Conservation (phyloP, 2,113 vertebrate species). For the Chaetodon auriga region DNA sequence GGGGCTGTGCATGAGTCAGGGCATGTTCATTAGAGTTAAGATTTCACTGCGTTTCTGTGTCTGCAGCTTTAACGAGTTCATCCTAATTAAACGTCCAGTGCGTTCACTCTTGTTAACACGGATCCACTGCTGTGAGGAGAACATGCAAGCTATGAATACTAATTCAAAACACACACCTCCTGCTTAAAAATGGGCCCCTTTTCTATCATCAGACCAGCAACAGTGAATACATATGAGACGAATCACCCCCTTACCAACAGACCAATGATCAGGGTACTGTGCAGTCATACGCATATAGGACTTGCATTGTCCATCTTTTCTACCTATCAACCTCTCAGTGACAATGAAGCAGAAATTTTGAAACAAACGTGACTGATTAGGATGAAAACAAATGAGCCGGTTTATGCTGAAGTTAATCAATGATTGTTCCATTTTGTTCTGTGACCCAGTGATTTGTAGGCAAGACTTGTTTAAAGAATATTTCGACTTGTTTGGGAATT, state of each 20-base stretch:
- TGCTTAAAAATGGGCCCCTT: neutral
- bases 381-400: neutral
- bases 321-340: neutral
- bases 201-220: neutral
- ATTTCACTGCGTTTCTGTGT: slow-evolving; percentile 27
- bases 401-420: slow-evolving; percentile 3
- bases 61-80: slow-evolving; percentile 20
- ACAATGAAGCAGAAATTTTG: neutral
- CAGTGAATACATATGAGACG: neutral
- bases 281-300: neutral
- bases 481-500: neutral
- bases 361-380: slow-evolving; percentile 16
- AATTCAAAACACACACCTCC: slow-evolving; percentile 29
- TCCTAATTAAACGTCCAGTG: slow-evolving; percentile 48
- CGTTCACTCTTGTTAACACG: slow-evolving; percentile 58
- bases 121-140: slow-evolving; percentile 30
- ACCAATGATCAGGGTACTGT: neutral
- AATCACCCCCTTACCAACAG: slow-evolving; percentile 1
- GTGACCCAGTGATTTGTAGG: slow-evolving; percentile 20
- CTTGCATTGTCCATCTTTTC: neutral
- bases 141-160: slow-evolving; percentile 38
- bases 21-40: slow-evolving; percentile 26
- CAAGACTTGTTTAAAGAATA: neutral
- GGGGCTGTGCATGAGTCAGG: neutral
- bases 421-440: neutral